Base-by-base conservation (phyloP, 2,797 vertebrate genomes). In the Cygnus olor region DNA sequence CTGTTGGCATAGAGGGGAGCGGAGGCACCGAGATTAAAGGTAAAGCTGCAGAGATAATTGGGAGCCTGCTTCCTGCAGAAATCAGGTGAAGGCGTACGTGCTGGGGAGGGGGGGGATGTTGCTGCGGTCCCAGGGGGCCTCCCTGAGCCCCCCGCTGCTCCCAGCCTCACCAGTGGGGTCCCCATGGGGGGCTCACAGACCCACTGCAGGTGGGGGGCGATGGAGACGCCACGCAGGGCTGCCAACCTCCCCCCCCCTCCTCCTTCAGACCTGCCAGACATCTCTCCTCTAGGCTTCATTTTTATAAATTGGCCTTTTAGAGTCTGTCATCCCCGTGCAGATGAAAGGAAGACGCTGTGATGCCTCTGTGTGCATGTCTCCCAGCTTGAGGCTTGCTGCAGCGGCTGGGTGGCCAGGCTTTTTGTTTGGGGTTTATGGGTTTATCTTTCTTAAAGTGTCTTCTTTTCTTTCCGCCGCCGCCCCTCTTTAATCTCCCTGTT, bases 301-400 rank as follows among this genome's bases (percentile, higher is more conserved):
- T 93, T 90, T 94, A 82, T 95, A 90, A 95, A 88, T 94, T 94
- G 93, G 95, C 93, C 95, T 95, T 93, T 96, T 94, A 91, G 94
- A 94, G 89, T 53, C 91, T 96, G 89, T 95, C 95, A 95, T 90
- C 89, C 94, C 95, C 11, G 2, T 77, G 85, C 85, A 93, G 91
- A 93, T 96, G 89, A 95, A 95, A 96, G 89, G 93, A 54, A 78
- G 91, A 68, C 68, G 89, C 72, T 79, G 94, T 9, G 85, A 81
- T 80, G 66, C 66, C 36, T 86, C 85, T 79, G 82, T 0, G 6
- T 63, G 77, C 1, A 0, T 0, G 11, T 69, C 85, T 60, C 66
- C 0, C 3, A 73, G 86, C 70, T 73, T 7, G 25, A 88, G 89
- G 68, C 79, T 2, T 54, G 84, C 80, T 93, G 82, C 25, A 2